A percentile compares a stretch with the other conserved stretches of the same genome.
Evolutionary conservation across 2,888 invertebrate species (phyloP).

Genomic region (Andricus quercusramuli): DNA sequence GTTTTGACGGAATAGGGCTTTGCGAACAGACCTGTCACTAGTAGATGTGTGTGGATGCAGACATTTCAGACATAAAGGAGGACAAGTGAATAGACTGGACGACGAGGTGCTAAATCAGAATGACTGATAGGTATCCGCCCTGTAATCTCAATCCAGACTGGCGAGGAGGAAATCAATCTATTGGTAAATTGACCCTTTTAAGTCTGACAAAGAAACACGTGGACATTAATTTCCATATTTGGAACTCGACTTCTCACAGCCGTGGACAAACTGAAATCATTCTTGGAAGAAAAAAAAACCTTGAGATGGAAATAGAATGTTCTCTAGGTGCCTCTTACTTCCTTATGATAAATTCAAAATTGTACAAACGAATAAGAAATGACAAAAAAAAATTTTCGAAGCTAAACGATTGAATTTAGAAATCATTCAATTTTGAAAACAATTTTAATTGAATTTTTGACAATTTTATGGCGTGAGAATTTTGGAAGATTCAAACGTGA

Average conservation of each 20-base stretch:
- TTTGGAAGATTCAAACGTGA: too few relatives aligned
- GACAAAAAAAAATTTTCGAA: too few relatives aligned
- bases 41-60: neutral
- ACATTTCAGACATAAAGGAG: slow-evolving; percentile 4
- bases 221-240: slow-evolving; percentile 7
- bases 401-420: too few relatives aligned
- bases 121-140: slow-evolving; percentile 23
- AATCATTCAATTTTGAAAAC: too few relatives aligned
- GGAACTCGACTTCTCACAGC: neutral
- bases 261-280: neutral
- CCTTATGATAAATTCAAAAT: neutral
- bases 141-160: neutral
- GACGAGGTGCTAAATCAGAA: slow-evolving; percentile 7
- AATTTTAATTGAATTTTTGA: too few relatives aligned
- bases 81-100: slow-evolving; percentile 10
- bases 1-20: slow-evolving; percentile 1
- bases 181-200: slow-evolving; percentile 1
- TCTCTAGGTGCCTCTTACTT: neutral
- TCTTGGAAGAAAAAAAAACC: neutral
- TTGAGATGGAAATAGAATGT: neutral
- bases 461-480: too few relatives aligned
- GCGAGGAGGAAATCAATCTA: neutral
- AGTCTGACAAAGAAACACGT: neutral
- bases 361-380: neutral
- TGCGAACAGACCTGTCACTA: neutral